These are phyloP conservation scores for Ramphastos sulfuratus DNA, from an alignment of 2,113 vertebrate species.

Conservation along the genomic window DNA sequence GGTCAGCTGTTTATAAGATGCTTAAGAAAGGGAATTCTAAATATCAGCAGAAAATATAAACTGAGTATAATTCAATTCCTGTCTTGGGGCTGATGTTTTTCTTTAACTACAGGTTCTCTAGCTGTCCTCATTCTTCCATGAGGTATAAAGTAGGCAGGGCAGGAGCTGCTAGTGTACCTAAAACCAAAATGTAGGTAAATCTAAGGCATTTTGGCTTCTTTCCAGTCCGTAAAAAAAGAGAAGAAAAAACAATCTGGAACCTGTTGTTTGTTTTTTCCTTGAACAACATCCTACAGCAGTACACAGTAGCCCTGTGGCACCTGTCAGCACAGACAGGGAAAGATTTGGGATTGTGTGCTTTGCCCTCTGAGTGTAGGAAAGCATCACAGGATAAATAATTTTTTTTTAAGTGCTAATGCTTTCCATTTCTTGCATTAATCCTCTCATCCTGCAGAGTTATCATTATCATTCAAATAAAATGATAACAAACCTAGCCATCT, in stretches of 20 bases:
- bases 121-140: not conserved
- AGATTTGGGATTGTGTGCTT: not conserved
- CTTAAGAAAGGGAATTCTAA: not conserved
- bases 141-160: not conserved
- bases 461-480: slow-evolving; percentile 5
- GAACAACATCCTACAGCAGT: not conserved
- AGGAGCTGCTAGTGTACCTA: not conserved
- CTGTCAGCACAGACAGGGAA: not conserved
- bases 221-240: not conserved
- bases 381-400: fast-evolving
- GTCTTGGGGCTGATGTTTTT: not conserved
- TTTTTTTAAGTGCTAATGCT: not conserved
- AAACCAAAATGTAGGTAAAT: not conserved
- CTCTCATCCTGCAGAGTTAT: slow-evolving; percentile 29
- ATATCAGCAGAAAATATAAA: not conserved
- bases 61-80: not conserved
- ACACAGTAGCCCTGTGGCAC: not conserved
- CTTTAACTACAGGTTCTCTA: not conserved
- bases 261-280: not conserved
- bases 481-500: slow-evolving; percentile 37
- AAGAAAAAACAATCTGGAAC: not conserved
- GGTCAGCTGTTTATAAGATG: not conserved
- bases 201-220: not conserved
- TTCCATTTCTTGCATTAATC: slow-evolving; percentile 34
- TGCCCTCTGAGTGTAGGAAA: not conserved